Percentiles rank a stretch among this genome's conserved stretches.
Evolutionary conservation across 2,888 invertebrate genomes (phyloP).

Genomic region (Catocala sponsa): DNA sequence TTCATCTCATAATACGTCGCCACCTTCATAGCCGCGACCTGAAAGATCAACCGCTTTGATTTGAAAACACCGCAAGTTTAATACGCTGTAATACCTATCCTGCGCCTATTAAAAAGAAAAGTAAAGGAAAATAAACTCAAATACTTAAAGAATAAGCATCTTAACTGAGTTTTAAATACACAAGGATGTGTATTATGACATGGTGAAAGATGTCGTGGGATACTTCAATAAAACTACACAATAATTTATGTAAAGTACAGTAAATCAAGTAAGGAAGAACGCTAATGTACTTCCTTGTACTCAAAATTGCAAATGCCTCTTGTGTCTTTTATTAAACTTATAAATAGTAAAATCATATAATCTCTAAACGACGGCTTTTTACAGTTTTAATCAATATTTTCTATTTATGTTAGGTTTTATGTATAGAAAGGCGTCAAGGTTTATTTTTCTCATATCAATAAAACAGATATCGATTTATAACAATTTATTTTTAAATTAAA

Average conservation of each 20-base stretch:
- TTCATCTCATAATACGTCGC: slow-evolving; percentile 41
- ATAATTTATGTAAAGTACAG: slow-evolving; percentile 18
- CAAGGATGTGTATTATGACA: slow-evolving; percentile 11
- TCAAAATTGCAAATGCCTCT: not conserved
- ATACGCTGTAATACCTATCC: slow-evolving; percentile 34
- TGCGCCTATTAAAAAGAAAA: slow-evolving; percentile 28
- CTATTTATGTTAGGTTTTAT: too few species aligned
- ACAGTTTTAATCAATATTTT: too few species aligned
- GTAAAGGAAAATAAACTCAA: slow-evolving; percentile 22
- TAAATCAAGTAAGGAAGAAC: slow-evolving; percentile 12
- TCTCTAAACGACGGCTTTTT: too few species aligned
- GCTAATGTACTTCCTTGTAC: slow-evolving; percentile 5
- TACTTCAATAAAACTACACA: slow-evolving; percentile 26
- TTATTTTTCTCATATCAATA: too few species aligned
- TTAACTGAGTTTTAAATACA: not conserved
- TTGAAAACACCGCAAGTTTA: slow-evolving; percentile 79
- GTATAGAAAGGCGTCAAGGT: too few species aligned
- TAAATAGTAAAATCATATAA: not conserved
- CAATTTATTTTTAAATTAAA: too few species aligned
- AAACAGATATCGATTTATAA: too few species aligned
- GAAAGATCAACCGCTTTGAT: slow-evolving; percentile 68
- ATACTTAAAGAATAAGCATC: not conserved
- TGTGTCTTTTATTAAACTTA: not conserved
- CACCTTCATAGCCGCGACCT: slow-evolving; percentile 33
- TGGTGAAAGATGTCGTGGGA: slow-evolving; percentile 21